Conservation (phyloP, 2,113 vertebrate species). For the Sander vitreus region DNA sequence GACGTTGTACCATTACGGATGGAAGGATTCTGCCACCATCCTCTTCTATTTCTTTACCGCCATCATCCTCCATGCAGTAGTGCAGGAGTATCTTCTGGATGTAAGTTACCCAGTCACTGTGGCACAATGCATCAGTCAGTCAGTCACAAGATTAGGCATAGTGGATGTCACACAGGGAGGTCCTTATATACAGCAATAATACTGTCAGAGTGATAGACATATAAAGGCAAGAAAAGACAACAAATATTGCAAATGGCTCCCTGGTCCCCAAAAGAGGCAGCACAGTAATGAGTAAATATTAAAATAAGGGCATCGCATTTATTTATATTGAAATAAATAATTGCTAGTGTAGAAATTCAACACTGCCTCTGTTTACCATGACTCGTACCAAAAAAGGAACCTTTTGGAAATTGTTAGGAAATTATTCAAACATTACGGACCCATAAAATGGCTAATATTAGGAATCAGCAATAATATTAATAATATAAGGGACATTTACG, state of each 20-base stretch:
- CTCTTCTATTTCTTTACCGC: slow-evolving; percentile 95
- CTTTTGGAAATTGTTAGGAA: neutral
- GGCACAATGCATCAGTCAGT: neutral
- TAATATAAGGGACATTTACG: neutral
- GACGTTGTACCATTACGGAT: slow-evolving; percentile 93
- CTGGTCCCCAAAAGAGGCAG: neutral
- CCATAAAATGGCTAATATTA: neutral
- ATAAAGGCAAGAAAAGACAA: neutral
- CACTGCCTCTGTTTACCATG: neutral
- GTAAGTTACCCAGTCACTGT: slow-evolving; percentile 84
- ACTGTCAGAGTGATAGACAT: neutral
- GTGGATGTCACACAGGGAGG: neutral
- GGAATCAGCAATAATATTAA: neutral
- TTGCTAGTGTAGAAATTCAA: neutral
- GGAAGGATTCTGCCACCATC: slow-evolving; percentile 93
- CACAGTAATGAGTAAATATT: neutral
- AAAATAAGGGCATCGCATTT: neutral
- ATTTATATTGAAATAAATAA: neutral
- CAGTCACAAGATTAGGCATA: neutral
- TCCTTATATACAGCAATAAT: neutral
- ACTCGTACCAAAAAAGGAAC: too few species aligned
- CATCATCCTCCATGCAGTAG: slow-evolving; percentile 95
- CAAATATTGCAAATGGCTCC: neutral
- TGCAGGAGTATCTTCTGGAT: slow-evolving; percentile 96
- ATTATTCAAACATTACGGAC: neutral